Percentiles rank a stretch among this genome's conserved stretches.
These are phyloP conservation scores for Labeo catla DNA, from an alignment of 2,113 vertebrate species.

Conservation along the genomic window DNA sequence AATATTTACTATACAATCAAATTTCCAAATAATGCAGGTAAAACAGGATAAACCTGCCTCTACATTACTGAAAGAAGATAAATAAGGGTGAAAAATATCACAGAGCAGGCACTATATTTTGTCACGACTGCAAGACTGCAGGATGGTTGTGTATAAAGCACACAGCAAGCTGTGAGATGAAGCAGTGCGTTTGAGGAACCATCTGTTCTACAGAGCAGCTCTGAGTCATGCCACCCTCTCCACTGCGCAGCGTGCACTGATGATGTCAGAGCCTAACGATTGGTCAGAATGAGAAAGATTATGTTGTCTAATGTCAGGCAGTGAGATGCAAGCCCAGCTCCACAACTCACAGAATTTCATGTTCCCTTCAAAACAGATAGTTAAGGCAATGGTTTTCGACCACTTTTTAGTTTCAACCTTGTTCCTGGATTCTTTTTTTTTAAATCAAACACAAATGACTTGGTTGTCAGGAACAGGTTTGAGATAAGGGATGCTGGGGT, in stretches of 20 bases:
- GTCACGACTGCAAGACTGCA: conserved; percentile 23
- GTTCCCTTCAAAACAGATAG: background rate
- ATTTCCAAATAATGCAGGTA: background rate
- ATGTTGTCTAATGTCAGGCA: conserved; percentile 29
- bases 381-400: background rate
- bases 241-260: conserved; percentile 12
- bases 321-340: background rate
- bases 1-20: background rate
- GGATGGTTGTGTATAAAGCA: background rate
- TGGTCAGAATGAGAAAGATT: conserved; percentile 24
- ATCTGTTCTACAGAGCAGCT: conserved; percentile 44
- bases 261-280: conserved; percentile 27
- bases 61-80: background rate
- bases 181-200: conserved; percentile 23
- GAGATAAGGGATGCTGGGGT: background rate
- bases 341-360: background rate
- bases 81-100: background rate
- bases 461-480: background rate
- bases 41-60: conserved; percentile 2
- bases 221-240: conserved; percentile 35
- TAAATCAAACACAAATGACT: background rate
- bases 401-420: background rate
- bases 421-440: background rate
- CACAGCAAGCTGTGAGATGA: conserved; percentile 26
- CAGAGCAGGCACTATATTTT: conserved; percentile 3